These are phyloP conservation scores for Mormyrus hasselquistii DNA, from an alignment of 2,797 vertebrate genomes.

Conservation along the genomic window DNA sequence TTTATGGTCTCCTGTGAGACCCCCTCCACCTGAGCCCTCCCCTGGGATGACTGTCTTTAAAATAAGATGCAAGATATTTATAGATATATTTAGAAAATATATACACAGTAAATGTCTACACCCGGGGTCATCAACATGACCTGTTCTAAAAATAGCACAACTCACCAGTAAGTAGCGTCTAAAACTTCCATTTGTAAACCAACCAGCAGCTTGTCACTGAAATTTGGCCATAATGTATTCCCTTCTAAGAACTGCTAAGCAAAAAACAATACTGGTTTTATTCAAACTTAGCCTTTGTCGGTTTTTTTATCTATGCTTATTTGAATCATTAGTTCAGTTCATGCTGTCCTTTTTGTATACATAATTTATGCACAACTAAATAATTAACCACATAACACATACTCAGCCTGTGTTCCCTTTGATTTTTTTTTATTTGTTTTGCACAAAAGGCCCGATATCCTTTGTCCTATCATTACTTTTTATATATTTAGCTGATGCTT, in stretches of 20 bases:
- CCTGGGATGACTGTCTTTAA: neutral
- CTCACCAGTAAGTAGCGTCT: no score
- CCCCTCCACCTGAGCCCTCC: neutral
- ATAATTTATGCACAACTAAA: neutral
- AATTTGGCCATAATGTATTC: neutral
- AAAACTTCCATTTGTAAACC: neutral
- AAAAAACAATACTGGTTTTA: neutral
- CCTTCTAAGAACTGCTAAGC: neutral
- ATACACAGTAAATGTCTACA: neutral
- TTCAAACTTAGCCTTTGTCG: neutral
- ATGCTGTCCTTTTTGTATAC: neutral
- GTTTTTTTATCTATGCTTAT: neutral
- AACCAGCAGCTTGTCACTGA: neutral
- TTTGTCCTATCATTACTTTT: neutral
- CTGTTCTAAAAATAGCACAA: no score
- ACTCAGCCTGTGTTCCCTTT: neutral
- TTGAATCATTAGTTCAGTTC: neutral
- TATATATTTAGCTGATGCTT: neutral
- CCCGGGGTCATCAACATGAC: no score
- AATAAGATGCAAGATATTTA: neutral
- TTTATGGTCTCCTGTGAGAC: neutral
- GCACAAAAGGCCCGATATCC: neutral
- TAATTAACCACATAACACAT: neutral
- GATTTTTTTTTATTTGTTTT: neutral
- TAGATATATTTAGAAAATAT: neutral